Conservation (phyloP, 2,888 invertebrate genomes). For the Busseola fusca region DNA sequence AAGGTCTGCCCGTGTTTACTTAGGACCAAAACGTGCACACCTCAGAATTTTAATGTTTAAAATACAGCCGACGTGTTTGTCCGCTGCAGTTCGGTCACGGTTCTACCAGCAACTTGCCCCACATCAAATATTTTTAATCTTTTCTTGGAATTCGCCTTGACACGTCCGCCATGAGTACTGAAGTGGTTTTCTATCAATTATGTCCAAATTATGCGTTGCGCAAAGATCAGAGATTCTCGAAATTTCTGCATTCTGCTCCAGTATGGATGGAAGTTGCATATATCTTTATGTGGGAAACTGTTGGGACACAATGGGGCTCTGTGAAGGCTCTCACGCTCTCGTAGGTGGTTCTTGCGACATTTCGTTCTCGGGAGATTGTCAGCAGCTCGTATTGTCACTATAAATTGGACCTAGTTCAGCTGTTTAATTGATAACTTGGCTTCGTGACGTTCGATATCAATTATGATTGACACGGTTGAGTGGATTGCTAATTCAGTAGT, state of each 20-base stretch:
- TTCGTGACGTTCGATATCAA: constrained; percentile 62
- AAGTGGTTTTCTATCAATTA: constrained; percentile 59
- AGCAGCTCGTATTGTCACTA: constrained; percentile 66
- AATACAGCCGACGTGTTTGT: constrained; percentile 60
- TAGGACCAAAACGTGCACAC: constrained; percentile 65
- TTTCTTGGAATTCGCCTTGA: constrained; percentile 59
- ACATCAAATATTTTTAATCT: constrained; percentile 55
- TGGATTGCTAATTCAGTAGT: constrained; percentile 39
- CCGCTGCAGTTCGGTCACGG: constrained; percentile 56
- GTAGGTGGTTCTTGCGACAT: constrained; percentile 83
- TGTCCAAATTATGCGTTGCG: constrained; percentile 62
- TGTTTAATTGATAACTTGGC: constrained; percentile 65
- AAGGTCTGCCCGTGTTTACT: constrained; percentile 60
- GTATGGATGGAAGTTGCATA: constrained; percentile 75
- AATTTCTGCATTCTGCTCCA: constrained; percentile 78
- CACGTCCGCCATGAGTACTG: constrained; percentile 31
- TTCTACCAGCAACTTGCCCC: constrained; percentile 54
- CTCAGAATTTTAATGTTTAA: constrained; percentile 58
- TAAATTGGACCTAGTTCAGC: constrained; percentile 65
- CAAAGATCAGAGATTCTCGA: constrained; percentile 71
- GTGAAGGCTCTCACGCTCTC: constrained; percentile 81
- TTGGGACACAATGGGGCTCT: constrained; percentile 77
- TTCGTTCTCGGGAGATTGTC: constrained; percentile 67
- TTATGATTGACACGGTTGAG: constrained; percentile 58
- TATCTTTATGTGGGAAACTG: constrained; percentile 82